A percentile compares a stretch with the other conserved stretches of the same genome.
Evolutionary conservation across 2,113 vertebrate genomes (phyloP).

Genomic region (Gambusia affinis): DNA sequence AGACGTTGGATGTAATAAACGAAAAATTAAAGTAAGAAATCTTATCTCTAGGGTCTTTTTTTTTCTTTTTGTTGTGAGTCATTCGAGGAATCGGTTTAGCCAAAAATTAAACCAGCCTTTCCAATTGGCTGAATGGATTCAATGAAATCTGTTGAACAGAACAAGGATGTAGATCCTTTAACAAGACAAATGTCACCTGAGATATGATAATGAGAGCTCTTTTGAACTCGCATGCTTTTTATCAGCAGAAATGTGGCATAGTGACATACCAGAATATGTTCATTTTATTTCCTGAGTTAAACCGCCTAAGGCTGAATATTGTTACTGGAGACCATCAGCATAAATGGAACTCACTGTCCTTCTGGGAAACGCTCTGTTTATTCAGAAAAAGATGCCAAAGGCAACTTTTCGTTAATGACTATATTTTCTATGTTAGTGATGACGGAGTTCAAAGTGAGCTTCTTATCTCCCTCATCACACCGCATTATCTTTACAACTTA

Average conservation of each 20-base stretch:
- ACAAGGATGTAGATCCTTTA: constrained; percentile 14
- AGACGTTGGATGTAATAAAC: too few relatives aligned
- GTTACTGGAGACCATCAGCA: constrained; percentile 12
- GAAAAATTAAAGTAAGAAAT: neutral
- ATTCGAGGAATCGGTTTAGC: neutral
- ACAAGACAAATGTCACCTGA: neutral
- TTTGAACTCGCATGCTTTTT: constrained; percentile 26
- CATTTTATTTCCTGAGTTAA: neutral
- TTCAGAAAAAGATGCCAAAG: too few relatives aligned
- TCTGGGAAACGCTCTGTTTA: neutral
- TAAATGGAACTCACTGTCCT: neutral
- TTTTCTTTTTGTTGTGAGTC: neutral
- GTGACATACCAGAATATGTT: neutral
- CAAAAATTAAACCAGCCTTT: neutral
- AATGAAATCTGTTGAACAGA: neutral
- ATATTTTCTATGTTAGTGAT: neutral
- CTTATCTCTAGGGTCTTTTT: neutral
- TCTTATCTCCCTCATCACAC: constrained; percentile 22
- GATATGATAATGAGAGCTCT: neutral
- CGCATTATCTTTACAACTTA: constrained; percentile 15
- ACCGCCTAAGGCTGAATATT: neutral
- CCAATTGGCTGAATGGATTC: neutral
- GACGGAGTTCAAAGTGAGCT: neutral
- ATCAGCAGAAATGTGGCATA: constrained; percentile 13
- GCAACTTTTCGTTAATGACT: too few relatives aligned